Base-by-base conservation (phyloP, 2,888 invertebrate genomes). In the Acleris laterana region DNA sequence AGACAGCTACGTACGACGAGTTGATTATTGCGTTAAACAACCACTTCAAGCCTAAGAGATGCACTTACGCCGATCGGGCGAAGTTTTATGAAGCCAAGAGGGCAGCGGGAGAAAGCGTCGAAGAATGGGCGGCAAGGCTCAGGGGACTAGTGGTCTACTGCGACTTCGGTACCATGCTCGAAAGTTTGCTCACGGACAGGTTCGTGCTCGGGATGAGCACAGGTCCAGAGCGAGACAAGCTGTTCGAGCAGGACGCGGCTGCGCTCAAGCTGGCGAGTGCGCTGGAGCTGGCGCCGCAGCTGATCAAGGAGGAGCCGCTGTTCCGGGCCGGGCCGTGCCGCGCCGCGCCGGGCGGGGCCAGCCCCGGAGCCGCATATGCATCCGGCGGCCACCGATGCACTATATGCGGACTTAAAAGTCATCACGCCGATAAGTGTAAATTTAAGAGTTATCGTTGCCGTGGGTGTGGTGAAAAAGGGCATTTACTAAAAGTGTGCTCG, bases 121-220 rank as follows among this genome's bases (percentile, higher is more conserved):
- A 63, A 16, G 46, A 60, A 17, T 68, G 63, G 63, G 59, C 60
- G 32, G 68, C 63, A n/a, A 53, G 68, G n/a, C 2, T 68, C 32
- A 38, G 63, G 32, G 63, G 63, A 38, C 59, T 68, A 9, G 59
- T 60, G 4, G 49, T 49, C 5, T 16, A 49, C 17, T 58, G 58
- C 7, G 38, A 58, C 11, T 58, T 58, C 13, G 58, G 58, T 2
- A 32, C 19, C 19, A 6, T 38, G 11, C 17, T 55, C 25, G 53
- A 46, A 2, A 19, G 42, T 11, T 17, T 55, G 16, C 38, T 64
- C 17, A 38, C 38, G 42, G 64, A 64, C 42, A 59, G 53, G 13
- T 72, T 59, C 52, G 67, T 72, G 5, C 63, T 73, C 2, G 72
- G 73, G 17, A 19, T 71, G 48, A 57, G 56, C 5, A 20, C 55